A percentile compares a stretch with the other conserved stretches of the same genome.
phyloP scores from a whole-genome alignment of 92 coral and sea anemone genomes.

The Palythoa caribaeorum region DNA sequence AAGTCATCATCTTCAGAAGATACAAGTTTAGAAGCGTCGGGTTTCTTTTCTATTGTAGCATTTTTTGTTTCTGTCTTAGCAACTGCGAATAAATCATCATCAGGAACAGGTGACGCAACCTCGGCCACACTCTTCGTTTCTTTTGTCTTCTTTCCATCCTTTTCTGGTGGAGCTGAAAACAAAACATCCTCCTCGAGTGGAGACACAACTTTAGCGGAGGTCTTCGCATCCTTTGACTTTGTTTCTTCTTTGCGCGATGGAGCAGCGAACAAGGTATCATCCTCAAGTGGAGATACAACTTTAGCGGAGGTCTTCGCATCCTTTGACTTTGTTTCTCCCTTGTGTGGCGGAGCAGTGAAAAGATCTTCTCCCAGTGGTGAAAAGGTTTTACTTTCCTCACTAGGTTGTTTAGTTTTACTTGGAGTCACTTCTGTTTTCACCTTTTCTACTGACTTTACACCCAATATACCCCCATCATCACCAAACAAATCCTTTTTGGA shows the following conservation, averaged over 20 bases:
- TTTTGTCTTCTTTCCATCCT: slow-evolving; percentile 39
- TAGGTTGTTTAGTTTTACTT: neutral
- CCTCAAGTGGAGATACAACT: slow-evolving; percentile 27
- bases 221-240: slow-evolving; percentile 20
- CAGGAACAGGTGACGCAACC: neutral
- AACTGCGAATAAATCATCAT: slow-evolving; percentile 1
- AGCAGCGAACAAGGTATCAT: slow-evolving; percentile 55
- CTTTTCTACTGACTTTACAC: neutral
- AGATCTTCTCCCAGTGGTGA: slow-evolving; percentile 59
- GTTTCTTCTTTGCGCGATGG: neutral
- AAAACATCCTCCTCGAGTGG: slow-evolving; percentile 51
- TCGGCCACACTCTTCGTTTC: neutral
- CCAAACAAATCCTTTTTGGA: slow-evolving; percentile 46
- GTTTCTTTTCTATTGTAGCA: slow-evolving; percentile 18
- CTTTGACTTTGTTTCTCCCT: slow-evolving; percentile 6
- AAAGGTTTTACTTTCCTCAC: slow-evolving; percentile 3
- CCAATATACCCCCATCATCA: slow-evolving; percentile 50
- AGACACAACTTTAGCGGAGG: slow-evolving; percentile 28
- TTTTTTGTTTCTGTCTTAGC: slow-evolving; percentile 39
- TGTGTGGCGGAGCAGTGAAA: slow-evolving; percentile 32
- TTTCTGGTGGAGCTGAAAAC: slow-evolving; percentile 23
- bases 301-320: slow-evolving; percentile 37
- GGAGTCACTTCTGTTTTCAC: neutral
- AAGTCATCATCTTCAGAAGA: slow-evolving; percentile 75
- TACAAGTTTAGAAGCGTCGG: slow-evolving; percentile 11